Base-by-base conservation (phyloP, 1,140 invertebrate genomes). In the Sesamia nonagrioides region DNA sequence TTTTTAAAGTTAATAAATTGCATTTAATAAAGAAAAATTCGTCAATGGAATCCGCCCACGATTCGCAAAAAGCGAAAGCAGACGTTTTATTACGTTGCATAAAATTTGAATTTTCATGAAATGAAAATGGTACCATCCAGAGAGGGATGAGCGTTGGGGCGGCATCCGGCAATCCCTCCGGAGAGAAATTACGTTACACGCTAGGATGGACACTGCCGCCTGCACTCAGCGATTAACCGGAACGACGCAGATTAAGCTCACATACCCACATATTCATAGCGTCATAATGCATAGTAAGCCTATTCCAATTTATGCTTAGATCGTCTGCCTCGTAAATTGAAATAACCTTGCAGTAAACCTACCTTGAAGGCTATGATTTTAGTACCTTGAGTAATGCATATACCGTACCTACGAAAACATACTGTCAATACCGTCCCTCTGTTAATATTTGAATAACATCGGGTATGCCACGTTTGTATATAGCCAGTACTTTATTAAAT, bases 121-220 rank as follows among this genome's bases (percentile, higher is more conserved):
- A 69, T 69, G 42, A 50, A 35, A 69, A 27, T 50, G 66, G 66
- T 48, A 48, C 27, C 33, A 50, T 33, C 6, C 9, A 7, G 40
- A 9, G 42, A 27, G 42, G 45, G 45, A 48, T 68, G 48, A 58
- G 71, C 35, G 33, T 7, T n/a, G 42, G 48, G 35, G 37, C 9
- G 71, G 54, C 27, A 33, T 58, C 15, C 48, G 42, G 60, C 61
- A 68, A 79, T 79, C 78, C 78, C 63, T 79, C 61, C 58, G 21
- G 56, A 71, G 71, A 66, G 71, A 79, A 79, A 79, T 75, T 75
- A 71, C 73, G 52, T 79, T 79, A 75, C 61, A 74, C 78, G 78
- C 78, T n/a, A 74, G 48, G 50, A 37, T 54, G 72, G 48, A 79
- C 71, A 74, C n/a, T 56, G 71, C 54, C n/a, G 73, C 21, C 73